These are phyloP conservation scores for Todus mexicanus DNA, from an alignment of 2,797 vertebrate species.

Conservation along the genomic window DNA sequence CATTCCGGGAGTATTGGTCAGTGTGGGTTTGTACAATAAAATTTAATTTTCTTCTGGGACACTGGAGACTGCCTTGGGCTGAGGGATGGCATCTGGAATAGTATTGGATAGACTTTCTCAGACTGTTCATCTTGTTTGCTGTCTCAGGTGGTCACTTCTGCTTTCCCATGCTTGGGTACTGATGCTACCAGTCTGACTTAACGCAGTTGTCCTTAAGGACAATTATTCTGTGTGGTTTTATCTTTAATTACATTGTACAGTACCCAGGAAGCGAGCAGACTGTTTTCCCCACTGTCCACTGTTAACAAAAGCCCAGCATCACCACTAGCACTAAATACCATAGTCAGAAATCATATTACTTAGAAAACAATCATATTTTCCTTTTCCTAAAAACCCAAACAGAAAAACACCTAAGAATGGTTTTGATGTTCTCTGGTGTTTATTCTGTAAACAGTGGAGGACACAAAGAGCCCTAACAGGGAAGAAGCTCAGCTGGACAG, in stretches of 20 bases:
- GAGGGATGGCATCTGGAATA: not conserved
- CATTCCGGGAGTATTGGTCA: not conserved
- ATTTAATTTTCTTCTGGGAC: not conserved
- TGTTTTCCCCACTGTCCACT: not conserved
- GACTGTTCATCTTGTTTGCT: not conserved
- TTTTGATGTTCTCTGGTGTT: not conserved
- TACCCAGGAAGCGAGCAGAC: not conserved
- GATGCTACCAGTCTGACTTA: not conserved
- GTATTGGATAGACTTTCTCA: not conserved
- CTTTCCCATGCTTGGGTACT: not conserved
- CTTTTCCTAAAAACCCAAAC: not conserved
- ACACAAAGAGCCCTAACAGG: not conserved
- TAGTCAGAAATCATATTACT: conserved; percentile 21
- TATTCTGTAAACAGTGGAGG: not conserved
- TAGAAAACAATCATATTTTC: not conserved
- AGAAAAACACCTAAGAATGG: not conserved
- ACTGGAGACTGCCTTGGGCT: not conserved
- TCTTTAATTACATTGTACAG: not conserved
- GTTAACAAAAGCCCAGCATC: not conserved
- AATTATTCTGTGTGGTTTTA: not conserved
- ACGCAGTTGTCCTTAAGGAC: not conserved
- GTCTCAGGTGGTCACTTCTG: not conserved
- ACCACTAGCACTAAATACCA: not conserved
- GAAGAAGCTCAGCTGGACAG: not conserved
- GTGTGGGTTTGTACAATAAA: not conserved